Base-by-base conservation (phyloP, 2,113 vertebrate genomes). In the Halcyon senegalensis region DNA sequence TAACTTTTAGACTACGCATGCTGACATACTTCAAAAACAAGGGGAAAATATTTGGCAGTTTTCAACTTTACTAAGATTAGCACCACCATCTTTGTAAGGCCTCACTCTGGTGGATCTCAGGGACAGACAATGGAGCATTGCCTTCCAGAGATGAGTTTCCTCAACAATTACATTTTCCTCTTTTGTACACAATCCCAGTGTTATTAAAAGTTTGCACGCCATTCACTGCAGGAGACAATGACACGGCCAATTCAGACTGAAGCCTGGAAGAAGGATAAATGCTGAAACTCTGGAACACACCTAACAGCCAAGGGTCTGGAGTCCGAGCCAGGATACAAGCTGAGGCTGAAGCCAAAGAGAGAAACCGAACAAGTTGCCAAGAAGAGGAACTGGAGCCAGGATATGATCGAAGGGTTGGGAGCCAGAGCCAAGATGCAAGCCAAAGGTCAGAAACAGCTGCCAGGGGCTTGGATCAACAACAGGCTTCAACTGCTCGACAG, bases 391-490 rank as follows among this genome's bases (percentile, higher is more conserved):
- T 31, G 70, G 33, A 90, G 91, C 86, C 76, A 92, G 66, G 46
- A 51, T 81, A 63, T 39, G 73, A 95, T 95, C 80, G 80, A 59
- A 95, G 23, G 16, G 8, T 68, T 92, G 51, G 64, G 13, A 84
- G 23, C 30, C 55, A 89, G 66, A 91, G 86, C 68, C 84, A 91
- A 90, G 64, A 78, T 70, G 33, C 69, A 92, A 92, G 80, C 85
- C 95, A 96, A 93, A 96, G 95, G 94, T 95, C 89, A 94, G 60
- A 24, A 81, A 78, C 51, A 89, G 84, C 88, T 97, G 86, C 93
- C 93, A 96, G 51, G 28, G 46, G 9, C 83, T 89, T 74, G 76
- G 51, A 94, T 90, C 88, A 88, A 80, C 70, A 85, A 63, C 56
- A 75, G 25, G 17, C 68, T 94, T 93, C 95, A 90, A 43, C 37